phyloP scores from a whole-genome alignment of 2,113 vertebrate species.

The Hypomesus transpacificus region DNA sequence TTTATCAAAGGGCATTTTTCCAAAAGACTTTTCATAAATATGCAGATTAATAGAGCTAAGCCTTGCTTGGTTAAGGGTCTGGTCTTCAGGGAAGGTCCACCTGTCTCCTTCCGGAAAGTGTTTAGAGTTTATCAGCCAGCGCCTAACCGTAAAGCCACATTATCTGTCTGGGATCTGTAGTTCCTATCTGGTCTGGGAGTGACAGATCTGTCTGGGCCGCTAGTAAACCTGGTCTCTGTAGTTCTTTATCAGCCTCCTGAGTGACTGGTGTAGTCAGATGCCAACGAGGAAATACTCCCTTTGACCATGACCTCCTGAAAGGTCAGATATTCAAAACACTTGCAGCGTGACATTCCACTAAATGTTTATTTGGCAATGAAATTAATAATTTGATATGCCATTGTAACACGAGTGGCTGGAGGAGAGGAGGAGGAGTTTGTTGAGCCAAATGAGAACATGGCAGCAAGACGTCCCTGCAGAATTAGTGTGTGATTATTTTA shows the following conservation, averaged over 20 bases:
- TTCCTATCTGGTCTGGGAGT: constrained; percentile 58
- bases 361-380: constrained; percentile 45
- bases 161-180: constrained; percentile 59
- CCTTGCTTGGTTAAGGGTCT: constrained; percentile 8
- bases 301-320: constrained; percentile 40
- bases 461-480: constrained; percentile 38
- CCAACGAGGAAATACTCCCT: constrained; percentile 26
- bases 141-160: constrained; percentile 49
- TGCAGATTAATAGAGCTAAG: background rate
- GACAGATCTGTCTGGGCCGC: too few relatives aligned
- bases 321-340: constrained; percentile 35
- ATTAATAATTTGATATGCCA: constrained; percentile 31
- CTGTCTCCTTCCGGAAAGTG: constrained; percentile 56
- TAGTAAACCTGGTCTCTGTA: too few relatives aligned
- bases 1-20: background rate
- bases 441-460: constrained; percentile 30
- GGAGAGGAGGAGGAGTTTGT: constrained; percentile 20
- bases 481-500: constrained; percentile 51
- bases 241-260: too few relatives aligned
- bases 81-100: constrained; percentile 41
- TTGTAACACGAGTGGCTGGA: constrained; percentile 22
- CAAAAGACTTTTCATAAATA: background rate
- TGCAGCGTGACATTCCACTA: constrained; percentile 11
- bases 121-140: constrained; percentile 54
- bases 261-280: constrained; percentile 15